Percentiles rank a stretch among this genome's conserved stretches.
Conservation (phyloP, 2,888 invertebrate species). For the Ditylenchus weischeri region DNA sequence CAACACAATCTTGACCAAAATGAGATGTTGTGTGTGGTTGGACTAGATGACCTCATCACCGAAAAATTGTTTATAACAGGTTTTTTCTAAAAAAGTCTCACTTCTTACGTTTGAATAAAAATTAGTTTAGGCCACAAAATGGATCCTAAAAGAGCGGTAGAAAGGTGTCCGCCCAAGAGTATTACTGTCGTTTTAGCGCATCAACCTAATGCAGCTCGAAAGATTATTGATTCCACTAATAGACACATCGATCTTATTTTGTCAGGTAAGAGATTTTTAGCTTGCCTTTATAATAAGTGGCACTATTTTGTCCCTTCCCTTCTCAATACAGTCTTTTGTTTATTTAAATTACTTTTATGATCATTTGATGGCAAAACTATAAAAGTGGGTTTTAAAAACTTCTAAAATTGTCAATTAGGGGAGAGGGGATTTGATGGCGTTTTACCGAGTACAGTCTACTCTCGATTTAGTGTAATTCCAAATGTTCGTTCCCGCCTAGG, state of each 20-base stretch:
- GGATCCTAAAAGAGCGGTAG: conserved; percentile 58
- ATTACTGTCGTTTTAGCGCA: conserved; percentile 60
- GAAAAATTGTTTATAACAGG: conserved; percentile 35
- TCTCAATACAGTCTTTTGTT: neutral
- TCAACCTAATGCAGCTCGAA: conserved; percentile 60
- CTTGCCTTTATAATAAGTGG: no score
- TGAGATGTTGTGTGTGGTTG: conserved; percentile 59
- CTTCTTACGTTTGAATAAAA: conserved; percentile 5
- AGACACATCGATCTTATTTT: conserved; percentile 58
- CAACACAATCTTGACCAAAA: conserved; percentile 21
- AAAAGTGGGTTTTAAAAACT: no score
- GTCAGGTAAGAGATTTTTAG: conserved; percentile 48
- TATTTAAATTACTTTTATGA: neutral
- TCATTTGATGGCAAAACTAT: no score
- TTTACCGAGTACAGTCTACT: no score
- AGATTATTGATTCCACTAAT: conserved; percentile 53
- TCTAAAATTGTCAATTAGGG: no score
- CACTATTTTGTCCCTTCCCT: neutral
- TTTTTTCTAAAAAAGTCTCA: conserved; percentile 15
- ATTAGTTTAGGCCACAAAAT: conserved; percentile 57
- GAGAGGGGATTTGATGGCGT: no score
- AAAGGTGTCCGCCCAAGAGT: conserved; percentile 48
- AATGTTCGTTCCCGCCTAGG: no score
- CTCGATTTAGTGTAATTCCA: no score
- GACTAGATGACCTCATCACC: conserved; percentile 60